phyloP scores from a whole-genome alignment of 1,140 invertebrate genomes.

The Subanguina moxae region DNA sequence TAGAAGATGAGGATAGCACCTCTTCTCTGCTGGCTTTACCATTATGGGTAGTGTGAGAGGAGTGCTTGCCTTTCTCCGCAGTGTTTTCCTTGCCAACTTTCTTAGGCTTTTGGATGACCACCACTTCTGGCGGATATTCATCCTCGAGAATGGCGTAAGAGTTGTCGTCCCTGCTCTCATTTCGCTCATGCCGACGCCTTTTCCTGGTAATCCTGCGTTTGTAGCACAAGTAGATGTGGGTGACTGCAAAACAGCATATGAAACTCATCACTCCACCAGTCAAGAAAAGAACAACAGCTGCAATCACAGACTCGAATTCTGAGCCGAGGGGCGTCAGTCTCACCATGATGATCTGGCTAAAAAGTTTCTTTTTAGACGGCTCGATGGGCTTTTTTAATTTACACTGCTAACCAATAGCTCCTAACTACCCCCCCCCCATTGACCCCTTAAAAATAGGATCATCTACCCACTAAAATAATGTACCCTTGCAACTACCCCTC shows the following conservation, averaged over 20 bases:
- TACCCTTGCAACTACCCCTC: too few relatives aligned
- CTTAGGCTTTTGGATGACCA: neutral
- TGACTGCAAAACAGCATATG: conserved; percentile 30
- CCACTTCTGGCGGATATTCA: neutral
- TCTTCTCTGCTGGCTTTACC: neutral
- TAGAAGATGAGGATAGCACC: neutral
- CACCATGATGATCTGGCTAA: neutral
- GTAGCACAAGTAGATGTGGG: conserved; percentile 34
- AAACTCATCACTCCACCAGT: conserved; percentile 30
- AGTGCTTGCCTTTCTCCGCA: neutral
- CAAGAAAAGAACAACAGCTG: conserved; percentile 26
- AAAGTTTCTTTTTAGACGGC: too few relatives aligned
- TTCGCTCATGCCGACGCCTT: conserved; percentile 11
- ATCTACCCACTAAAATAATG: too few relatives aligned
- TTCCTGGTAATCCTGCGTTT: conserved; percentile 22
- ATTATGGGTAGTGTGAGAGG: neutral
- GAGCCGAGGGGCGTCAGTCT: conserved; percentile 26
- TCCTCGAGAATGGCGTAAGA: conserved; percentile 1
- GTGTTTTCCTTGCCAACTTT: neutral
- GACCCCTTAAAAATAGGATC: too few relatives aligned
- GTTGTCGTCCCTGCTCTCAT: neutral
- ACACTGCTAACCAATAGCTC: too few relatives aligned
- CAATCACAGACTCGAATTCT: conserved; percentile 34
- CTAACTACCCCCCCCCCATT: too few relatives aligned
- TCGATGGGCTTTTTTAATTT: too few relatives aligned